Conservation (phyloP, 2,888 invertebrate genomes). For the Cacoxenus indagator region DNA sequence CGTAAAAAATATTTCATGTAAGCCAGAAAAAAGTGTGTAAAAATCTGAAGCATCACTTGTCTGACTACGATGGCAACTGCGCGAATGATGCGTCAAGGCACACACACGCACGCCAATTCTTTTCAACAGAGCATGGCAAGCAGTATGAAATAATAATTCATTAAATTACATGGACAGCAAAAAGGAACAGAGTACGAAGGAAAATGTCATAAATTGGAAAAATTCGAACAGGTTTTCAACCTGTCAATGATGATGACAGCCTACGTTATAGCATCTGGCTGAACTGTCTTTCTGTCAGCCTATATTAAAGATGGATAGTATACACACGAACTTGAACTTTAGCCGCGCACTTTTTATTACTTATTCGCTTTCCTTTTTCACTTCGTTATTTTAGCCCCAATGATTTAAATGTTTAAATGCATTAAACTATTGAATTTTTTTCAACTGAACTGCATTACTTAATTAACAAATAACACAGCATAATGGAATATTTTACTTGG, state of each 20-base stretch:
- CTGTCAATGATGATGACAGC: conserved; percentile 13
- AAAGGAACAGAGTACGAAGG: background rate
- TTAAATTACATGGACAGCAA: background rate
- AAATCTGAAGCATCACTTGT: conserved; percentile 13
- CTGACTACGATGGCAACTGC: background rate
- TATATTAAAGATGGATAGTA: background rate
- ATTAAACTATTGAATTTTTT: too few species aligned
- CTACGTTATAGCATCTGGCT: background rate
- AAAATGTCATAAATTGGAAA: background rate
- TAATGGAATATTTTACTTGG: background rate
- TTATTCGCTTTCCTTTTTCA: background rate
- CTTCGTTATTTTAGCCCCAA: background rate
- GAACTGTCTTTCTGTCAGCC: background rate
- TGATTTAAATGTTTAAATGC: background rate
- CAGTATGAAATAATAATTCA: background rate
- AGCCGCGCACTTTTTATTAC: background rate
- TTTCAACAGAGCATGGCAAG: background rate
- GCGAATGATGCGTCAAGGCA: background rate
- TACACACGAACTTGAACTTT: background rate
- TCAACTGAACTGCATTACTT: background rate
- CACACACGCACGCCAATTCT: background rate
- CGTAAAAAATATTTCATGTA: background rate
- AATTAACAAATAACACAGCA: background rate
- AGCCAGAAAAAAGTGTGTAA: background rate
- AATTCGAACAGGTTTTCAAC: too few species aligned